A percentile compares a stretch with the other conserved stretches of the same genome.
These are phyloP conservation scores for Lepidostoma basale DNA, from an alignment of 1,140 invertebrate species.

Conservation along the genomic window DNA sequence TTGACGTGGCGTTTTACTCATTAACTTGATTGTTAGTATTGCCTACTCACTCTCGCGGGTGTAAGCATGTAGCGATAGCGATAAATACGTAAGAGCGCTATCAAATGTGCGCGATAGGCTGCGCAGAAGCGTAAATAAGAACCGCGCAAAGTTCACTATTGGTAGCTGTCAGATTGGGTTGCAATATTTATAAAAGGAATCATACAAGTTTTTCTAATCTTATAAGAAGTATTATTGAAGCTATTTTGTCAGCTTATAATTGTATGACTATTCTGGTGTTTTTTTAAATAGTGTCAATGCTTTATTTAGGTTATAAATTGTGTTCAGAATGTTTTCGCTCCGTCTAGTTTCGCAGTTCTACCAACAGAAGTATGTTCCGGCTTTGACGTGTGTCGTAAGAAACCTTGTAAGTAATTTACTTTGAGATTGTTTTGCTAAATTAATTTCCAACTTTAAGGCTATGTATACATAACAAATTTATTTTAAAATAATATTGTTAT, in stretches of 20 bases:
- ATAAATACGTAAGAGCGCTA: background rate
- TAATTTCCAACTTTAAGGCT: no score
- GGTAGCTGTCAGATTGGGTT: background rate
- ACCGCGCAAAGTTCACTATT: background rate
- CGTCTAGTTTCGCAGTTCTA: slow-evolving; percentile 2
- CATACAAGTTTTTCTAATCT: background rate
- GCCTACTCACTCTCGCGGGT: background rate
- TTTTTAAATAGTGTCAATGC: no score
- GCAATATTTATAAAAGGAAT: no score
- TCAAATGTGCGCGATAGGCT: background rate
- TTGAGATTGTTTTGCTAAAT: background rate
- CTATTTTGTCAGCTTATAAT: no score
- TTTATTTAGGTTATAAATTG: background rate
- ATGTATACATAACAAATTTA: no score
- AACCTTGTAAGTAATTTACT: background rate
- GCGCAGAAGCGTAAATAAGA: background rate
- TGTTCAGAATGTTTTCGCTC: slow-evolving; percentile 1
- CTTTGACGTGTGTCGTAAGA: background rate
- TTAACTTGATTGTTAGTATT: no score
- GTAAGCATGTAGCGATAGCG: background rate
- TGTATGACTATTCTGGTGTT: no score
- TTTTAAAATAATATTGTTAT: no score
- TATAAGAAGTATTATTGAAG: no score
- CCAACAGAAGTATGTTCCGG: background rate
- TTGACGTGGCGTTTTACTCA: no score